Evolutionary conservation across 2,797 vertebrate species (phyloP).

Genomic region (Nyctalus aviator): DNA sequence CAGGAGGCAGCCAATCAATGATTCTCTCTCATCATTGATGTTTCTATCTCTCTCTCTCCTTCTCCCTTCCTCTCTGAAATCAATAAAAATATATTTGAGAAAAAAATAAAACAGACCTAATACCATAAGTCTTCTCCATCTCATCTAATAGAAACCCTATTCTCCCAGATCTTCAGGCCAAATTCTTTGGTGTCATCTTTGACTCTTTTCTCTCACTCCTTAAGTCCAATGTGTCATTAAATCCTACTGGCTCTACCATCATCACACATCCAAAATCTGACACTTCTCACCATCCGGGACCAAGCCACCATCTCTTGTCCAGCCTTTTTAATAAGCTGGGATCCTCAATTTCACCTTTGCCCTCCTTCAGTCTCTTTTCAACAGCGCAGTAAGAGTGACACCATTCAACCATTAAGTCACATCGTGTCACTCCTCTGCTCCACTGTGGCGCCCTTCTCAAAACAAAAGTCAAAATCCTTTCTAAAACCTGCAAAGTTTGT

Average conservation of each 20-base stretch:
- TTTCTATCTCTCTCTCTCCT: no score
- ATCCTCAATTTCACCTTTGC: neutral
- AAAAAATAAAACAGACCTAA: neutral
- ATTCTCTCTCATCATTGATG: no score
- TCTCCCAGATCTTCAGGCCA: neutral
- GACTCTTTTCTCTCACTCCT: neutral
- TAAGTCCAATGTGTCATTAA: neutral
- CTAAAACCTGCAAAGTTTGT: neutral
- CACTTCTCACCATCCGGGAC: neutral
- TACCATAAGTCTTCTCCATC: neutral
- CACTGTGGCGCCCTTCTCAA: neutral
- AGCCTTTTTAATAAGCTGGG: neutral
- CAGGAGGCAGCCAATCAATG: no score
- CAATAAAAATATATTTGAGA: neutral
- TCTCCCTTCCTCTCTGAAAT: no score
- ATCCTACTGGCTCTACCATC: neutral
- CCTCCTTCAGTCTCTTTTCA: neutral
- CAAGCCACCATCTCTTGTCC: neutral
- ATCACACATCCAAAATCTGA: constrained; percentile 27
- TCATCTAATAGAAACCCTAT: neutral
- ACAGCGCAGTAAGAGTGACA: neutral
- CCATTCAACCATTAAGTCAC: neutral
- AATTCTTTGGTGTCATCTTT: neutral
- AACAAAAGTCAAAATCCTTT: constrained; percentile 51
- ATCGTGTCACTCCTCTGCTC: neutral